Evolutionary conservation across 2,888 invertebrate genomes (phyloP).

Genomic region (Nysson spinosus): DNA sequence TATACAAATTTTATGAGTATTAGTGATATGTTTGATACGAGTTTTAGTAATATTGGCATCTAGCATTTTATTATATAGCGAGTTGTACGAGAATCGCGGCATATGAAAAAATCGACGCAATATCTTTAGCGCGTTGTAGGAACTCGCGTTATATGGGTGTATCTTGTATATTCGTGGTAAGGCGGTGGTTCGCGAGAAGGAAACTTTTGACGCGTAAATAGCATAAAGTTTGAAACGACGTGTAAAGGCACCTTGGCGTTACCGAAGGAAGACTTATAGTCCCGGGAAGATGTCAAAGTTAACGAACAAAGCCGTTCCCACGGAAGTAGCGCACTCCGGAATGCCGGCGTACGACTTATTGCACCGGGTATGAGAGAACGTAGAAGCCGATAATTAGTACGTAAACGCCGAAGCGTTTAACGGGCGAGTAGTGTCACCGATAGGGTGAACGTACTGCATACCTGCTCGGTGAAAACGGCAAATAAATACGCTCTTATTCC

Average conservation of each 20-base stretch:
- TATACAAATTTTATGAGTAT: no score
- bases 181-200: no score
- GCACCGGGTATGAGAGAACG: constrained; percentile 38
- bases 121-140: no score
- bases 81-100: no score
- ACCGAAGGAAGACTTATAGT: constrained; percentile 40
- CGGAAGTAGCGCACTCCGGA: constrained; percentile 46
- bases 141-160: no score
- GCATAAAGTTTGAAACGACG: neutral
- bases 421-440: constrained; percentile 37
- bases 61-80: no score
- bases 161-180: no score
- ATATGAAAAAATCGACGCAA: no score
- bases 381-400: constrained; percentile 48
- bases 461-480: constrained; percentile 17
- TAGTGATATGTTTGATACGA: no score
- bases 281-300: constrained; percentile 46
- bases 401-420: constrained; percentile 39
- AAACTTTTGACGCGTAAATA: no score
- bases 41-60: no score
- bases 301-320: constrained; percentile 54
- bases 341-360: constrained; percentile 43
- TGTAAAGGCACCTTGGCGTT: neutral
- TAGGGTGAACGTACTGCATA: constrained; percentile 43
- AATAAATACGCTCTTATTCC: constrained; percentile 23